Percentiles rank a stretch among this genome's conserved stretches.
These are phyloP conservation scores for Solenopsis invicta DNA, from an alignment of 1,140 invertebrate genomes.

Conservation along the genomic window DNA sequence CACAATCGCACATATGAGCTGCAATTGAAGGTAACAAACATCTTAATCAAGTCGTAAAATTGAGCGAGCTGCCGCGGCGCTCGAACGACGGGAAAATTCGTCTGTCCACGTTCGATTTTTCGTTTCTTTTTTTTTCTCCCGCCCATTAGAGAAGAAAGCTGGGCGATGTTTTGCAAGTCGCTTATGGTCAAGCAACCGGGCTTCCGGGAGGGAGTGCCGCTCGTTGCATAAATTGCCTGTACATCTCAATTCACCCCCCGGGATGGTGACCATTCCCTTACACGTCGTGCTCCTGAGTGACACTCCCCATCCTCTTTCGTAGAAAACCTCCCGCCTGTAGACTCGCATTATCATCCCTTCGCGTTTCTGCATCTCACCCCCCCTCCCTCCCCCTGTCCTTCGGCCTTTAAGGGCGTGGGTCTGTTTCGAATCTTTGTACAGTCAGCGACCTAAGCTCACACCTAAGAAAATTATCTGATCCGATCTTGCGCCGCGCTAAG, in stretches of 20 bases:
- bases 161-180: slow-evolving; percentile 62
- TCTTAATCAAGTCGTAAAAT: slow-evolving; percentile 18
- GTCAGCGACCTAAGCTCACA: slow-evolving; percentile 46
- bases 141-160: slow-evolving; percentile 9
- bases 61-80: not conserved
- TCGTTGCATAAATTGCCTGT: slow-evolving; percentile 83
- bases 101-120: not conserved
- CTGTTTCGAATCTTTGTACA: slow-evolving; percentile 60
- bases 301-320: slow-evolving; percentile 64
- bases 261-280: slow-evolving; percentile 81
- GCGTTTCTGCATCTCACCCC: slow-evolving; percentile 34
- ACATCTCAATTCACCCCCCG: slow-evolving; percentile 84
- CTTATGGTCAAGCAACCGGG: slow-evolving; percentile 73
- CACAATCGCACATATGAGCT: not conserved
- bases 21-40: not conserved
- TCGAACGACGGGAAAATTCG: not conserved
- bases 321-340: slow-evolving; percentile 62
- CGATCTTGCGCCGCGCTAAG: not conserved
- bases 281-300: slow-evolving; percentile 81
- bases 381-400: not conserved
- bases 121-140: not conserved
- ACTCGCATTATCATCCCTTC: slow-evolving; percentile 77
- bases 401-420: slow-evolving; percentile 29
- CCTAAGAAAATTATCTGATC: slow-evolving; percentile 58
- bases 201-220: slow-evolving; percentile 79